Evolutionary conservation across 2,797 vertebrate genomes (phyloP).

Genomic region (Alca torda): DNA sequence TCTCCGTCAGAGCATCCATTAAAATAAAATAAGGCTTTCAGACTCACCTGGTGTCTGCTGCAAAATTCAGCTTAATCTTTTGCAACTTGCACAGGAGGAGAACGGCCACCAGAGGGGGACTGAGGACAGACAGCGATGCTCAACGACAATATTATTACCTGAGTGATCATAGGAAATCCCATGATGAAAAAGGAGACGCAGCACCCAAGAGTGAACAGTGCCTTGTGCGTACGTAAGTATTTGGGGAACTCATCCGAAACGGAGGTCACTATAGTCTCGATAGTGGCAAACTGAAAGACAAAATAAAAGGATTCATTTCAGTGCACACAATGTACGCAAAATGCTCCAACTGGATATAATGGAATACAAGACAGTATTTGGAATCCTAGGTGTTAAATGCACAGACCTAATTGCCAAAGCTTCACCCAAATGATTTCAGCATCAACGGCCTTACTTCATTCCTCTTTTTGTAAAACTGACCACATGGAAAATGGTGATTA

Average conservation of each 20-base stretch:
- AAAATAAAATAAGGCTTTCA: not conserved
- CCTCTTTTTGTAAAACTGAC: not conserved
- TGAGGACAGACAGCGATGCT: not conserved
- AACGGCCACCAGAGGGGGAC: not conserved
- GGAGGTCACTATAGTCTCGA: slow-evolving; percentile 97
- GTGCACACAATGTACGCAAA: fast-evolving
- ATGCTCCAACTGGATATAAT: fast-evolving
- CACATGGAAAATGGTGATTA: not conserved
- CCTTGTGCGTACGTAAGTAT: slow-evolving; percentile 93
- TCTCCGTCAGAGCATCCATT: not conserved
- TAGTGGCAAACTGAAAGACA: slow-evolving; percentile 89
- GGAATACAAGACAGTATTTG: fast-evolving
- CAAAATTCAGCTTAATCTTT: not conserved
- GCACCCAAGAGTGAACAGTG: slow-evolving; percentile 91
- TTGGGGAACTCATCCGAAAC: slow-evolving; percentile 96
- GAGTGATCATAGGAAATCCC: slow-evolving; percentile 98
- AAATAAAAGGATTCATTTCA: not conserved
- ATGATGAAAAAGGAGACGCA: slow-evolving; percentile 91
- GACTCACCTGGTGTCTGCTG: fast-evolving
- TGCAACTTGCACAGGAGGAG: not conserved
- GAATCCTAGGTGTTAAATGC: not conserved
- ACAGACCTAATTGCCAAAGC: not conserved
- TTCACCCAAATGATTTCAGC: not conserved
- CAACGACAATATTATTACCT: slow-evolving; percentile 75
- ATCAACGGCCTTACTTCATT: not conserved